Evolutionary conservation across 2,113 vertebrate genomes (phyloP).

Genomic region (Solenodon paradoxus): DNA sequence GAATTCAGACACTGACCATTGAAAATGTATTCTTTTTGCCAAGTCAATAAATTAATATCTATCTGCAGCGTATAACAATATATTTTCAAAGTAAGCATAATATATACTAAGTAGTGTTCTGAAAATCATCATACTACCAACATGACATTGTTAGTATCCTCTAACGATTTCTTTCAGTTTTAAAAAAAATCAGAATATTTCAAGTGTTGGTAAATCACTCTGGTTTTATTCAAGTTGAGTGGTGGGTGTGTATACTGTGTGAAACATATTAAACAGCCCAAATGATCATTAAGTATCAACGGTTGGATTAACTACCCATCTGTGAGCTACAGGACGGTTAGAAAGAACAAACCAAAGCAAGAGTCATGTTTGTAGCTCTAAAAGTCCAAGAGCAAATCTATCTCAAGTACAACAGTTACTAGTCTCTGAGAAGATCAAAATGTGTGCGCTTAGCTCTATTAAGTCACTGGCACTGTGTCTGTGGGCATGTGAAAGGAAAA

Average conservation of each 20-base stretch:
- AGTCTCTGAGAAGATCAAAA: conserved; percentile 33
- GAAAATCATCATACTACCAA: not conserved
- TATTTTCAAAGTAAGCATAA: not conserved
- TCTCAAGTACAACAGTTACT: not conserved
- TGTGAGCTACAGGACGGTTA: not conserved
- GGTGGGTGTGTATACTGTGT: not conserved
- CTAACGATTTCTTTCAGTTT: conserved; percentile 26
- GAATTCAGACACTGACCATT: not conserved
- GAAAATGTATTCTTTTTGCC: conserved; percentile 6
- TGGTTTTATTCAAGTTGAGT: conserved; percentile 51
- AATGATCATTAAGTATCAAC: conserved; percentile 23
- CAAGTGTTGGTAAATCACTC: not conserved
- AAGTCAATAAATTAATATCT: conserved; percentile 50
- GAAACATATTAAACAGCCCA: not conserved
- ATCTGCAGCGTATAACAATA: not conserved
- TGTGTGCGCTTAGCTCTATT: not conserved
- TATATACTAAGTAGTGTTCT: not conserved
- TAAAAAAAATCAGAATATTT: not conserved
- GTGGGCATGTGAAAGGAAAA: not conserved
- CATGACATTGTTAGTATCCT: not conserved
- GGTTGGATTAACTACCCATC: conserved; percentile 40
- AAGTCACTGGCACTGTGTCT: not conserved
- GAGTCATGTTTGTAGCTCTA: not conserved
- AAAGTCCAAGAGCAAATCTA: conserved; percentile 43
- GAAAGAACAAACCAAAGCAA: conserved; percentile 6